Base-by-base conservation (phyloP, 2,888 invertebrate species). In the Drosophila greeni region DNA sequence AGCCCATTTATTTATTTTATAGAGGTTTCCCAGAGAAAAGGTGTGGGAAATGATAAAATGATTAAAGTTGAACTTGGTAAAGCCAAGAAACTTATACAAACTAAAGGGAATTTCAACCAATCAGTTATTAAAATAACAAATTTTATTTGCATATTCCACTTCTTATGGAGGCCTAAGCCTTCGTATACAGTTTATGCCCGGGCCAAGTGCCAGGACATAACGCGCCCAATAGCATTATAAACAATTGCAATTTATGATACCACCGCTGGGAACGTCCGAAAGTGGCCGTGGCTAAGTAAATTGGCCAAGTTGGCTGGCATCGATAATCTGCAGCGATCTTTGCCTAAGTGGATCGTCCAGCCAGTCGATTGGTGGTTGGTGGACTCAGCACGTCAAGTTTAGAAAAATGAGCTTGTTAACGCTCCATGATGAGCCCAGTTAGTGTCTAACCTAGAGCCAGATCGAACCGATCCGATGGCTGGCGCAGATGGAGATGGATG, bases 101-200 rank as follows among this genome's bases (percentile, higher is more conserved):
- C 7, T 23, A 23, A 20, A 39, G 8, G 2, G 8, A 7, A 23
- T 39, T 20, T 39, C 3, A 2, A 14, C 1, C 12, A 4, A 14
- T 14, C 7, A 14, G 7, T 14, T 12, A n/a, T 6, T n/a, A 23
- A n/a, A 24, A n/a, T 5, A 9, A 26, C 26, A 18, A n/a, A n/a
- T n/a, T n/a, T n/a, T n/a, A n/a, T 34, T 34, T 26, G 24, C 24
- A 14, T 55, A 24, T 33, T 88, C 92, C 93, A 6, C n/a, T 26
- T 39, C 7, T 18, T 31, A 20, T 12, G 26, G 29, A n/a, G 31
- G 24, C 60, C 29, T 20, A 26, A 18, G 2, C 42, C 34, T 12
- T 29, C 40, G 24, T 23, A 29, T 9, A 29, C 29, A 29, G 11
- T 29, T 29, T 29, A 4, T 29, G 29, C 3, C 39, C 16, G n/a